phyloP scores from a whole-genome alignment of 2,888 invertebrate species.

The Trimorus sp. region DNA sequence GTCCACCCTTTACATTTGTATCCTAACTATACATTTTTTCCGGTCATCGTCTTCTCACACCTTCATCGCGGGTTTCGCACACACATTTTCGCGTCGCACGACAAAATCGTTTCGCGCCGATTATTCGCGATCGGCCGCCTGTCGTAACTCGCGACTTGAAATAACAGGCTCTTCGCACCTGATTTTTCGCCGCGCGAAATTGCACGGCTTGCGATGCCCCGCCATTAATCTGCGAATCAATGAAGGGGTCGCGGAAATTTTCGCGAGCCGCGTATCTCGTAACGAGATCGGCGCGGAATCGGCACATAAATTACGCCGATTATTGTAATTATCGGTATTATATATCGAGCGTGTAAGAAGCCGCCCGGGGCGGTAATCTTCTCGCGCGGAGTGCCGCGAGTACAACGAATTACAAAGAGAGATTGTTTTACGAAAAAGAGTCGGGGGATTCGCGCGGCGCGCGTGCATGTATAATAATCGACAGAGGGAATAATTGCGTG shows the following conservation, averaged over 20 bases:
- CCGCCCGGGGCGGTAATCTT: slow-evolving; percentile 58
- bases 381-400: slow-evolving; percentile 51
- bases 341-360: slow-evolving; percentile 54
- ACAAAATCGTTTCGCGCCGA: no score
- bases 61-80: no score
- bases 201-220: no score
- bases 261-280: slow-evolving; percentile 21
- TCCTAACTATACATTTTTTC: no score
- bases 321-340: slow-evolving; percentile 59
- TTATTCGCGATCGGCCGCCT: no score
- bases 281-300: slow-evolving; percentile 34
- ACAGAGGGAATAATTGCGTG: slow-evolving; percentile 67
- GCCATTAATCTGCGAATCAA: background rate
- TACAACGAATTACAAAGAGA: slow-evolving; percentile 61
- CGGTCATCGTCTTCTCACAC: no score
- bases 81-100: no score
- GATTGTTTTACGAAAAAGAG: slow-evolving; percentile 63
- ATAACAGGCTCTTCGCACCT: no score
- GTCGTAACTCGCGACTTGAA: no score
- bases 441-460: slow-evolving; percentile 45
- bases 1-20: no score
- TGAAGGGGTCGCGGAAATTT: slow-evolving; percentile 7
- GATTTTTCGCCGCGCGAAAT: no score
- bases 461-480: slow-evolving; percentile 68
- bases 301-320: slow-evolving; percentile 58